These are phyloP conservation scores for Ciona savignyi DNA, from an alignment of 23 tunicate genomes.

Conservation along the genomic window DNA sequence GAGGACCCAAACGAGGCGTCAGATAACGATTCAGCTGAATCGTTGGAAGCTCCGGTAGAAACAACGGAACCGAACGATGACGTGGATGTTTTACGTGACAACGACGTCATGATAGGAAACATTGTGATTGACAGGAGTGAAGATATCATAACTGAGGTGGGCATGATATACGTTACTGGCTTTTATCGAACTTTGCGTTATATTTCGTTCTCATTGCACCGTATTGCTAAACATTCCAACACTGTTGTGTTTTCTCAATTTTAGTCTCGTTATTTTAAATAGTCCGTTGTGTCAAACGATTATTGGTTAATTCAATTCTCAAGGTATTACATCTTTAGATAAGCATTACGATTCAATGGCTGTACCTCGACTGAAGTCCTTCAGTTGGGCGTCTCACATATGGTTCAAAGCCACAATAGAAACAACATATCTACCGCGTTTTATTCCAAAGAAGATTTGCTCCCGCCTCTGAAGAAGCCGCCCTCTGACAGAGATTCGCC, in stretches of 20 bases:
- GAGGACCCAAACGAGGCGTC: conserved; percentile 9
- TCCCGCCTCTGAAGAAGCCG: conserved; percentile 77
- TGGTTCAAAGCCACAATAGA: conserved; percentile 2
- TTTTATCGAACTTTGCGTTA: no score
- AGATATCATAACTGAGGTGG: conserved; percentile 36
- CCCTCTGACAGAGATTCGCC: conserved; percentile 67
- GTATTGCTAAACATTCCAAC: background rate
- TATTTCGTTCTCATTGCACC: background rate
- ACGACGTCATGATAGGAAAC: conserved; percentile 57
- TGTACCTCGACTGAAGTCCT: conserved; percentile 6
- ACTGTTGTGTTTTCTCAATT: background rate
- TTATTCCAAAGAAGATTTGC: conserved; percentile 46
- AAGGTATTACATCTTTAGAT: background rate
- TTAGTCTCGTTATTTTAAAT: background rate
- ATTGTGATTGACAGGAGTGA: conserved; percentile 77
- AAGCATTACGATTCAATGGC: conserved; percentile 28
- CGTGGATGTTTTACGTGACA: conserved; percentile 67
- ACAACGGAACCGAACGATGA: conserved; percentile 35
- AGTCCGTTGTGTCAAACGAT: no score
- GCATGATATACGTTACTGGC: no score
- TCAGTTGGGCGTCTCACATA: conserved; percentile 5
- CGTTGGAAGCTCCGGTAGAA: conserved; percentile 68
- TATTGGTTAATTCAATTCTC: no score
- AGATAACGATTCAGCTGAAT: conserved; percentile 5
- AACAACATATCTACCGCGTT: conserved; percentile 8